Conservation (phyloP, 2,888 invertebrate species). For the Branchipolynoe longqiensis region DNA sequence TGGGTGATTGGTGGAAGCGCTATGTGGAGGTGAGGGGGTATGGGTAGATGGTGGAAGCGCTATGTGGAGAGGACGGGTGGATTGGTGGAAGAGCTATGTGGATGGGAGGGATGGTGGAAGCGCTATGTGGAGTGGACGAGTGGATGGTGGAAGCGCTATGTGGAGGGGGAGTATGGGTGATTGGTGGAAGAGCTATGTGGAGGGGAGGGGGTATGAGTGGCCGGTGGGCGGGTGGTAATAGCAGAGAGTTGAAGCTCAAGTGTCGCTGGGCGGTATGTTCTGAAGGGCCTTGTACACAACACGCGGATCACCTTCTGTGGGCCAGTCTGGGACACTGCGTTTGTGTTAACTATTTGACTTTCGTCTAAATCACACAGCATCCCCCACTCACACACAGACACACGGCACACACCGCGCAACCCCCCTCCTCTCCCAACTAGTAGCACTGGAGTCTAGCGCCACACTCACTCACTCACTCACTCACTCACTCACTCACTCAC, state of each 20-base stretch:
- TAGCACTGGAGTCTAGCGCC: background rate
- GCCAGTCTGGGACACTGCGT: background rate
- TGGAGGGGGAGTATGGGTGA: background rate
- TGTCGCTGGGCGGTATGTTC: background rate
- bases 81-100: too few species aligned
- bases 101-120: too few species aligned
- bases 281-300: background rate
- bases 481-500: too few species aligned
- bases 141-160: background rate
- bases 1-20: too few species aligned
- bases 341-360: slow-evolving; percentile 1
- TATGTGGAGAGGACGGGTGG: too few species aligned
- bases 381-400: background rate
- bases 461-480: too few species aligned
- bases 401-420: background rate
- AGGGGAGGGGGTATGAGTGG: background rate
- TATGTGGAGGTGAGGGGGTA: too few species aligned
- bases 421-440: background rate
- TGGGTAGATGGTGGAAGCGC: too few species aligned
- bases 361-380: too few species aligned
- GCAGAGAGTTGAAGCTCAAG: background rate
- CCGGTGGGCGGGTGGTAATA: background rate
- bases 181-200: background rate
- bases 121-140: too few species aligned
- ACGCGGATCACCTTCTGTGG: background rate